Conservation (phyloP, 2,113 vertebrate species). For the Tyrannus savana region DNA sequence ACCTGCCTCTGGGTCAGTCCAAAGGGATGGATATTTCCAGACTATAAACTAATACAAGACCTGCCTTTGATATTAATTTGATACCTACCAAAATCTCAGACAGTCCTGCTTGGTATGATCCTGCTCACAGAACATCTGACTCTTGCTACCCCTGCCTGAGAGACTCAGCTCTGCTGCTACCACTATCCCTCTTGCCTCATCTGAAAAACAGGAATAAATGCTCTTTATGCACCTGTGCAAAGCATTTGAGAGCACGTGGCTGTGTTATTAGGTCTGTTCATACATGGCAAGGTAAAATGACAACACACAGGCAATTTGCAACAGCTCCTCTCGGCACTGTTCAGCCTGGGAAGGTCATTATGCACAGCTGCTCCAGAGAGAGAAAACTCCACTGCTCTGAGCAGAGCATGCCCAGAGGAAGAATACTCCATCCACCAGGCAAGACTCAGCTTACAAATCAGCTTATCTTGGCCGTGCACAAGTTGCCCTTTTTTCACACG, state of each 20-base stretch:
- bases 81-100: background rate
- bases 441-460: conserved; percentile 16
- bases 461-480: conserved; percentile 47
- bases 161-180: background rate
- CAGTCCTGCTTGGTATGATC: background rate
- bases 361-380: background rate
- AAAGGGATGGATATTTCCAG: background rate
- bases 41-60: background rate
- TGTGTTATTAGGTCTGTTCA: background rate
- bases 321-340: background rate
- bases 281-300: background rate
- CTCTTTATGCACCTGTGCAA: background rate
- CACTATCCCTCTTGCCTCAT: background rate
- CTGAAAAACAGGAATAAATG: background rate
- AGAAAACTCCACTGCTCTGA: background rate
- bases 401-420: background rate
- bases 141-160: background rate
- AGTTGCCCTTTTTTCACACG: background rate
- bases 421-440: background rate
- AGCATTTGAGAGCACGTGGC: background rate
- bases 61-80: background rate
- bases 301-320: background rate
- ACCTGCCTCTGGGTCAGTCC: background rate
- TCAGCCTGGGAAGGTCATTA: background rate
- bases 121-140: too few relatives aligned